Evolutionary conservation across 2,888 invertebrate species (phyloP).

Genomic region (Eutolmus rufibarbis): DNA sequence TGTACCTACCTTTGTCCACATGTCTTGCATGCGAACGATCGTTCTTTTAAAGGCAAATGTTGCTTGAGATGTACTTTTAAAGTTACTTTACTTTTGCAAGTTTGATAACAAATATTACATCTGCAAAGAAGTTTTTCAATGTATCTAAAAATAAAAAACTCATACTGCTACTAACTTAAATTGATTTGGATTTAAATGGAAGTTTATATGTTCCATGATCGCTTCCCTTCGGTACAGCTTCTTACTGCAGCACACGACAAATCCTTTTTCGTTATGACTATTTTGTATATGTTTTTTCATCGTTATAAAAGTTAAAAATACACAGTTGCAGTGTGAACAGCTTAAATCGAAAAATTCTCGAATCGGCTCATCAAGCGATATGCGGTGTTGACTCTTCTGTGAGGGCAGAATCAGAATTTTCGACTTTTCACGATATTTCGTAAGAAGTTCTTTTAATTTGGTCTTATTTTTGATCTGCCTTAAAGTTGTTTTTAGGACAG

Average conservation of each 20-base stretch:
- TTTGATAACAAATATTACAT: constrained; percentile 39
- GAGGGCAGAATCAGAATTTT: constrained; percentile 13
- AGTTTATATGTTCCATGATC: constrained; percentile 43
- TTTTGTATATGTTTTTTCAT: constrained; percentile 41
- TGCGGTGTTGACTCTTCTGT: constrained; percentile 21
- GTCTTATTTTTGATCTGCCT: neutral
- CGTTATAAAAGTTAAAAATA: constrained; percentile 40
- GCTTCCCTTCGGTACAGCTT: constrained; percentile 40
- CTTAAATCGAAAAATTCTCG: constrained; percentile 43
- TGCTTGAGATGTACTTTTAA: constrained; percentile 44
- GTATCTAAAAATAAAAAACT: neutral
- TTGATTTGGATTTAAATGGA: constrained; percentile 43
- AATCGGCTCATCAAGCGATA: constrained; percentile 37
- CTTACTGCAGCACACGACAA: constrained; percentile 42
- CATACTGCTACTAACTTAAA: constrained; percentile 21
- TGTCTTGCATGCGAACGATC: constrained; percentile 34
- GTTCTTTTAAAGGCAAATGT: constrained; percentile 42
- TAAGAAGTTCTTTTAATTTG: neutral
- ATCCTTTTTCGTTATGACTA: constrained; percentile 34
- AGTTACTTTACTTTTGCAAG: constrained; percentile 45
- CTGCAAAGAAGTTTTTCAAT: constrained; percentile 12
- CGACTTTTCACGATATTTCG: neutral
- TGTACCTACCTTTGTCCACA: constrained; percentile 34
- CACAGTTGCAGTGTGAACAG: constrained; percentile 25
- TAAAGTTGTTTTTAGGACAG: neutral